Percentiles rank a stretch among this genome's conserved stretches.
Evolutionary conservation across 92 coral and sea anemone species (phyloP).

Genomic region (Zoanthus solanderi): DNA sequence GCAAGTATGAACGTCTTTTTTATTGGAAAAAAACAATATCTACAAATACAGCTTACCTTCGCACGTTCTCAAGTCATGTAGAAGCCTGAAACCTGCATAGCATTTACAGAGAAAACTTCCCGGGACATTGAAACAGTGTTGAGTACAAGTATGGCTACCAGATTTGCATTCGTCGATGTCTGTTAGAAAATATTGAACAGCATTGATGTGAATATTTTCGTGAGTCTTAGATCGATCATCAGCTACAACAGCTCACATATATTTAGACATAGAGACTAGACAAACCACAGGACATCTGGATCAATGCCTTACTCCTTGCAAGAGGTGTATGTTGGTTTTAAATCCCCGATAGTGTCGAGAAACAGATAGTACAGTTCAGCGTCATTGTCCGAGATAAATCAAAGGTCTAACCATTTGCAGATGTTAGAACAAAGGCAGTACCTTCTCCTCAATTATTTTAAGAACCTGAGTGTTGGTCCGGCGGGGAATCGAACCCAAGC

Average conservation of each 20-base stretch:
- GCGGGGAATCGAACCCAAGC: too few species aligned
- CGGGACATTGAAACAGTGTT: slow-evolving; percentile 67
- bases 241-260: too few species aligned
- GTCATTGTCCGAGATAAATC: too few species aligned
- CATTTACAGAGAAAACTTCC: slow-evolving; percentile 82
- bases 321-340: too few species aligned
- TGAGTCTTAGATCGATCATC: too few species aligned
- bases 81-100: slow-evolving; percentile 63
- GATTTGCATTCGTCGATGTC: slow-evolving; percentile 81
- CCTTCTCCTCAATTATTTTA: too few species aligned
- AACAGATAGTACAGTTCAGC: too few species aligned
- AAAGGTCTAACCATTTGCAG: too few species aligned
- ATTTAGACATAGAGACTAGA: neutral
- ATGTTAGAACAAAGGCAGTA: too few species aligned
- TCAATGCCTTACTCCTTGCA: too few species aligned
- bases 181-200: slow-evolving; percentile 6
- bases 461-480: too few species aligned
- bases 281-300: neutral
- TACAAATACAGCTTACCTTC: slow-evolving; percentile 48
- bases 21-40: neutral
- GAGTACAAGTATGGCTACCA: slow-evolving; percentile 68
- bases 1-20: neutral
- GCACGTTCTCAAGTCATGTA: slow-evolving; percentile 65
- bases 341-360: too few species aligned
- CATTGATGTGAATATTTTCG: neutral